Percentiles rank a stretch among this genome's conserved stretches.
Conservation (phyloP, 2,113 vertebrate species). For the Calcarius ornatus region DNA sequence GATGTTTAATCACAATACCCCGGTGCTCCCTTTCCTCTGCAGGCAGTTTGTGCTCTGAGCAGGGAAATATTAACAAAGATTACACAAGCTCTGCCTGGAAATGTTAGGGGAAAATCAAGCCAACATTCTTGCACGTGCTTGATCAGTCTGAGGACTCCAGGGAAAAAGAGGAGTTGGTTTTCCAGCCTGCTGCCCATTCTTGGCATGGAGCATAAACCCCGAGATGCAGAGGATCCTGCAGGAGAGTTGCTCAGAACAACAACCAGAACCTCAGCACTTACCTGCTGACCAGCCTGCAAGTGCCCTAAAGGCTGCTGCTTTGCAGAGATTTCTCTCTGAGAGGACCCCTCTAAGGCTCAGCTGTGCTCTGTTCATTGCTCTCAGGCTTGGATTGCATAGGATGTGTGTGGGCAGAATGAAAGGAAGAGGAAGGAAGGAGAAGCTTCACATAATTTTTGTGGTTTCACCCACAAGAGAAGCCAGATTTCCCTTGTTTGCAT, state of each 20-base stretch:
- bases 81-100: neutral
- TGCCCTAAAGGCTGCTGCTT: neutral
- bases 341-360: neutral
- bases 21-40: neutral
- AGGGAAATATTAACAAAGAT: neutral
- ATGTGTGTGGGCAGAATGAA: neutral
- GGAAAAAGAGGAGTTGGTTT: neutral
- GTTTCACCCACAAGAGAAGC: conserved; percentile 20
- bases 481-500: neutral
- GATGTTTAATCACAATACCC: neutral
- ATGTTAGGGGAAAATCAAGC: neutral
- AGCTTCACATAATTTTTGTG: conserved; percentile 25
- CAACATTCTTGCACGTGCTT: neutral
- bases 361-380: neutral
- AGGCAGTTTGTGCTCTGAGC: neutral
- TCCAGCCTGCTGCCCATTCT: rapidly evolving
- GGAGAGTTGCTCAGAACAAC: neutral
- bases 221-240: neutral
- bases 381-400: neutral
- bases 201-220: neutral
- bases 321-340: neutral
- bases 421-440: conserved; percentile 17
- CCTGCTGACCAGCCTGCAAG: neutral
- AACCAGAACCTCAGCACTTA: neutral
- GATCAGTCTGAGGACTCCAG: neutral